Conservation (phyloP, 2,888 invertebrate species). For the Dolomedes plantarius region DNA sequence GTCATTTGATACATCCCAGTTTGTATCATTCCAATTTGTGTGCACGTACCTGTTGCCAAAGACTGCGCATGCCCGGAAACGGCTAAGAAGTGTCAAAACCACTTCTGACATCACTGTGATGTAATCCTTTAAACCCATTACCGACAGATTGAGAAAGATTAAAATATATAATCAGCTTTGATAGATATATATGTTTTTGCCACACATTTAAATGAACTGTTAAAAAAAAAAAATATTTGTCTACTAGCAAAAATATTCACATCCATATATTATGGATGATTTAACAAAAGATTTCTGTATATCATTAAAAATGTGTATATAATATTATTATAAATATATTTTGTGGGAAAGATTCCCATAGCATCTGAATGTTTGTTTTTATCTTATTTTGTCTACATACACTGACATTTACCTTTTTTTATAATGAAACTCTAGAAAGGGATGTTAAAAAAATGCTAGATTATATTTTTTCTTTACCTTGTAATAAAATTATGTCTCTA, state of each 20-base stretch:
- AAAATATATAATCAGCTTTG: constrained; percentile 18
- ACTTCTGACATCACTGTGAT: constrained; percentile 41
- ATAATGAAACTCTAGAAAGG: no score
- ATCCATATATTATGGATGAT: constrained; percentile 65
- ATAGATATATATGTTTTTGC: constrained; percentile 40
- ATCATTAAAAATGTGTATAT: constrained; percentile 47
- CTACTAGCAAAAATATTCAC: constrained; percentile 31
- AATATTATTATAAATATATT: constrained; percentile 63
- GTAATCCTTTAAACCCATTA: background rate
- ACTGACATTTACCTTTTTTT: background rate
- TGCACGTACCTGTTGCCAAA: constrained; percentile 11
- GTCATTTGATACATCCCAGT: background rate
- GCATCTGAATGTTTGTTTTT: constrained; percentile 6
- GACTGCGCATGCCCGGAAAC: background rate
- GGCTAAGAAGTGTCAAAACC: background rate
- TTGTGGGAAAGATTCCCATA: constrained; percentile 64
- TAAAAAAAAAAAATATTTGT: constrained; percentile 55
- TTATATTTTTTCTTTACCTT: no score
- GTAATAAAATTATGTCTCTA: no score
- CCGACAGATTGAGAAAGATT: background rate
- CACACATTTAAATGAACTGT: constrained; percentile 29
- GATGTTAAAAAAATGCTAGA: no score
- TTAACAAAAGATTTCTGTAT: constrained; percentile 28
- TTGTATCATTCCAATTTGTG: background rate
- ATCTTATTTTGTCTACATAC: background rate